phyloP scores from a whole-genome alignment of 2,888 invertebrate species.

The Scotopteryx bipunctaria region DNA sequence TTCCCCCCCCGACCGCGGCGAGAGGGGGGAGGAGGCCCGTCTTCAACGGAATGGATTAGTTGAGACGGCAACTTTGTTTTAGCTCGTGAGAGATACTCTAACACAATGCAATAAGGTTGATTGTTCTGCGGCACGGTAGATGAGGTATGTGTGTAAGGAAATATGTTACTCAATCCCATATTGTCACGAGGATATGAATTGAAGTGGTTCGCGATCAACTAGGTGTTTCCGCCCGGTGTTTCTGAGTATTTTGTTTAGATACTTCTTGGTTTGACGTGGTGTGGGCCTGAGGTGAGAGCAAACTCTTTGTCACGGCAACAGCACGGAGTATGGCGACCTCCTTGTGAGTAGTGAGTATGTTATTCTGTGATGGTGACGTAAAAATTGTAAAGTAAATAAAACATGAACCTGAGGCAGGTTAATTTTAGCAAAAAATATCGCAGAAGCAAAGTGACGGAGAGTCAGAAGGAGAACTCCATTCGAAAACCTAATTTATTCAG shows the following conservation, averaged over 20 bases:
- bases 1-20: conserved; percentile 45
- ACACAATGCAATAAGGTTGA: conserved; percentile 9
- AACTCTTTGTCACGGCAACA: conserved; percentile 42
- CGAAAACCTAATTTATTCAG: conserved; percentile 40
- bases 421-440: conserved; percentile 29
- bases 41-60: conserved; percentile 49
- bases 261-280: conserved; percentile 40
- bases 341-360: too few relatives aligned
- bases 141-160: conserved; percentile 61
- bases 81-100: conserved; percentile 34
- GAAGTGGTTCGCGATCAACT: conserved; percentile 82
- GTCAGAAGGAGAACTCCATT: conserved; percentile 11
- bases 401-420: conserved; percentile 32
- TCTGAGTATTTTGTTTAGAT: conserved; percentile 51
- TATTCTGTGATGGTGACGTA: conserved; percentile 43
- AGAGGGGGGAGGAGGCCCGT: conserved; percentile 38
- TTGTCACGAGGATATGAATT: conserved; percentile 79
- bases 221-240: conserved; percentile 79
- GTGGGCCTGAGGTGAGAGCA: conserved; percentile 40
- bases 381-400: conserved; percentile 39
- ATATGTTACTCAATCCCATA: conserved; percentile 78
- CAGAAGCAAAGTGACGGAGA: conserved; percentile 24
- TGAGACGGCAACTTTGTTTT: conserved; percentile 30
- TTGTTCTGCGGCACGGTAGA: conserved; percentile 23
- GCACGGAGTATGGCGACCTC: conserved; percentile 31